Base-by-base conservation (phyloP, 1,140 invertebrate species). In the Neelides sp. region DNA sequence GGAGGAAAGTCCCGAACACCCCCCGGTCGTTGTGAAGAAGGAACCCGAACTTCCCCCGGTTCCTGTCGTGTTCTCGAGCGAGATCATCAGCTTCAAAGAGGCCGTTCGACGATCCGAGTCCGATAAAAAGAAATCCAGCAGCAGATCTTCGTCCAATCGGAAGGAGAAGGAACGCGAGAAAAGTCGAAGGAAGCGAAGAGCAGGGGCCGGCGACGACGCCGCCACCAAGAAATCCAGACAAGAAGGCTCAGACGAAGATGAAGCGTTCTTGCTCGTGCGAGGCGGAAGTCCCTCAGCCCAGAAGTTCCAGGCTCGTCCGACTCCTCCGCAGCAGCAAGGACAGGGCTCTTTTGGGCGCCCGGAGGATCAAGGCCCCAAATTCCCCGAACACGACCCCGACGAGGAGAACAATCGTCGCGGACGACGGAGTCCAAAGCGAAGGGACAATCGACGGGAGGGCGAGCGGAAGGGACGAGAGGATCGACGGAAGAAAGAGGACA, bases 371-470 rank as follows among this genome's bases (percentile, higher is more conserved):
- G n/a, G n/a, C n/a, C n/a, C 8, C 8, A 34, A n/a, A 34, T 10
- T 34, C 34, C 28, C 35, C 27, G 41, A 20, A 13, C 40, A 47
- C 12, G 39, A 26, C 43, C 27, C 7, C 17, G 43, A 48, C 30
- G 62, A 57, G 34, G 17, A 52, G 54, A 32, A 52, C 59, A 49
- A 52, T 51, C 44, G 47, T 49, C 5, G 47, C 51, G 37, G 61
- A 59, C 42, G 55, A 36, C 4, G 40, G 50, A 42, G 67, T 68
- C 32, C 65, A 72, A 59, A 48, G 71, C 63, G 61, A 65, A 65
- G 43, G 69, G 61, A 35, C 61, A 63, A 50, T 28, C 26, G 67
- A 71, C 65, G 54, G 71, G 71, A 48, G 66, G 69, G 30, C 64
- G 64, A 3, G 61, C 69, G 47, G 55, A 39, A 46, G 56, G 20